Evolutionary conservation across 1,140 invertebrate species (phyloP).

Genomic region (Bombus breviceps): DNA sequence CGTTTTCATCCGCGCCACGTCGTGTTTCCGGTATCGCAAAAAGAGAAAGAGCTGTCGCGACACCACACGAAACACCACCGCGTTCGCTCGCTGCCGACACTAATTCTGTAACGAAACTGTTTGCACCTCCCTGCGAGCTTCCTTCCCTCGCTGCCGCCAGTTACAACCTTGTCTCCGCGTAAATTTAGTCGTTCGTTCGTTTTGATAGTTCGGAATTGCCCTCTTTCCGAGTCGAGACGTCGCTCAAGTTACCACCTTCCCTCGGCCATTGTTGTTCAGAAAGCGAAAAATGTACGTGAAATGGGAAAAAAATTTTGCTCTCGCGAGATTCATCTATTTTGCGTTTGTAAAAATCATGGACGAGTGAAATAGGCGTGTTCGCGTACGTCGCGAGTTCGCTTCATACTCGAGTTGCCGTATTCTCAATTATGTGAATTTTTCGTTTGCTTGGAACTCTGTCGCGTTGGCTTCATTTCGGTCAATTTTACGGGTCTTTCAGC

Average conservation of each 20-base stretch:
- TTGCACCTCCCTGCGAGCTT: neutral
- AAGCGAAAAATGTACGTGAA: too few relatives aligned
- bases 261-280: too few relatives aligned
- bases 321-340: neutral
- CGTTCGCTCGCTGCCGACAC: neutral
- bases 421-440: conserved; percentile 63
- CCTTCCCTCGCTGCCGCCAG: neutral
- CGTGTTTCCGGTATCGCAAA: conserved; percentile 12
- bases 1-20: neutral
- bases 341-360: neutral
- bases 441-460: conserved; percentile 20
- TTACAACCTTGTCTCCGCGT: neutral
- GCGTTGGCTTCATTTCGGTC: conserved; percentile 22
- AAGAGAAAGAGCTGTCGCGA: neutral
- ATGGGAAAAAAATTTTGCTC: too few relatives aligned
- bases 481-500: neutral
- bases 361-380: neutral
- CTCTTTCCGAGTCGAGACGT: neutral
- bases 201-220: neutral
- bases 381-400: conserved; percentile 36
- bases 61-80: too few relatives aligned
- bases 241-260: neutral
- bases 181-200: conserved; percentile 4
- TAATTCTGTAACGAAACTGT: conserved; percentile 1
- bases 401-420: conserved; percentile 56